phyloP scores from a whole-genome alignment of 2,113 vertebrate species.

The Acanthisitta chloris region DNA sequence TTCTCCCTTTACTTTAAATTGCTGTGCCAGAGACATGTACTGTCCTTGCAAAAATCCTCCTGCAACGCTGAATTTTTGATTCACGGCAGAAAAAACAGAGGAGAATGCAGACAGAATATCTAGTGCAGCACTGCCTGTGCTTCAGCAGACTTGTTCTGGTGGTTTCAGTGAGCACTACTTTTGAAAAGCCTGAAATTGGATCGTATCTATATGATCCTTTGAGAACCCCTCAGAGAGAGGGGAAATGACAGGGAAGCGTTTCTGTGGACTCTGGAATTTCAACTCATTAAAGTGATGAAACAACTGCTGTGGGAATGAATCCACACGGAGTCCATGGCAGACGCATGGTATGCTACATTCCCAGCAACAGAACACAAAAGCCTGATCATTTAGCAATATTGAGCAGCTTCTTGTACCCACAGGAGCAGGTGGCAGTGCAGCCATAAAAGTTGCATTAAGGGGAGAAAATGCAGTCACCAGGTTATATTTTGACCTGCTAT shows the following conservation, averaged over 20 bases:
- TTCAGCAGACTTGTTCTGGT: not conserved
- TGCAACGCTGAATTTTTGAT: not conserved
- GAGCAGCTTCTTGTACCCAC: not conserved
- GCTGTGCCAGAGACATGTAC: not conserved
- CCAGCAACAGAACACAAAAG: not conserved
- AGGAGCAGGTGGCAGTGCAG: not conserved
- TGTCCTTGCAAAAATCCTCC: not conserved
- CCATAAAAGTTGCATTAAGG: not conserved
- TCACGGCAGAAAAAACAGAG: not conserved
- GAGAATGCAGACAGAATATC: not conserved
- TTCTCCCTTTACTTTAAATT: not conserved
- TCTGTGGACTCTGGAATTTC: not conserved
- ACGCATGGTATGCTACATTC: not conserved
- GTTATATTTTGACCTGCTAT: not conserved
- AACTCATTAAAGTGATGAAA: slow-evolving; percentile 32
- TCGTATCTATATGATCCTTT: not conserved
- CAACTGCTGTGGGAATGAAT: not conserved
- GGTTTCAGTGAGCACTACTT: not conserved
- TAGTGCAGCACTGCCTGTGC: not conserved
- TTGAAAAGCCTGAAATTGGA: not conserved
- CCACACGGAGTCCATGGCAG: not conserved
- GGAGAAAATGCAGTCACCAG: not conserved
- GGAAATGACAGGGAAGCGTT: not conserved
- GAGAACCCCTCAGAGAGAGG: not conserved
- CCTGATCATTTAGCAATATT: not conserved